phyloP scores from a whole-genome alignment of 1,140 invertebrate genomes.

The Parapsyche elsis region DNA sequence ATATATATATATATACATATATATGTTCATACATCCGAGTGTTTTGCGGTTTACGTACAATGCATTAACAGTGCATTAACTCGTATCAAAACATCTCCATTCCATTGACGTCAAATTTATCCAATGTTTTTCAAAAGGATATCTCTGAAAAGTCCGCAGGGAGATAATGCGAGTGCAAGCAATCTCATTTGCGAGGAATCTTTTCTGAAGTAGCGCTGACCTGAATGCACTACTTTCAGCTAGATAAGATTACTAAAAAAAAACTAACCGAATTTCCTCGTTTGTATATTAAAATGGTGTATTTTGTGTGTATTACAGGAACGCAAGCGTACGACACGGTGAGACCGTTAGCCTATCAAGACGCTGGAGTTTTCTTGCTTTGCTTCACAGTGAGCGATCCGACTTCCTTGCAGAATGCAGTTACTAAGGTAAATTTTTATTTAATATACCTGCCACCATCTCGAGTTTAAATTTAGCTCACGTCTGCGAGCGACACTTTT shows the following conservation, averaged over 20 bases:
- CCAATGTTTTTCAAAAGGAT: background rate
- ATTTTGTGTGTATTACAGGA: conserved; percentile 59
- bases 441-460: background rate
- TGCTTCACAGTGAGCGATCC: conserved; percentile 77
- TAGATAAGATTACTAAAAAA: too few relatives aligned
- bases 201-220: too few relatives aligned
- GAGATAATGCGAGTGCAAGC: background rate
- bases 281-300: background rate
- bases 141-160: background rate
- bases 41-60: too few relatives aligned
- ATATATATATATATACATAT: background rate
- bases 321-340: conserved; percentile 70
- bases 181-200: background rate
- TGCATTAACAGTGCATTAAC: too few relatives aligned
- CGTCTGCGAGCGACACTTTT: too few relatives aligned
- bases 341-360: conserved; percentile 70
- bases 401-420: conserved; percentile 74
- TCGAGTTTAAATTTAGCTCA: too few relatives aligned
- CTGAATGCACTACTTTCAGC: too few relatives aligned
- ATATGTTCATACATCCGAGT: background rate
- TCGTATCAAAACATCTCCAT: too few relatives aligned
- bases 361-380: conserved; percentile 71
- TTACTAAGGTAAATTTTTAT: conserved; percentile 69
- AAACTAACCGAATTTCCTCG: background rate
- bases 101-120: too few relatives aligned